A percentile compares a stretch with the other conserved stretches of the same genome.
phyloP scores from a whole-genome alignment of 2,113 vertebrate species.

The Sminthopsis crassicaudata region DNA sequence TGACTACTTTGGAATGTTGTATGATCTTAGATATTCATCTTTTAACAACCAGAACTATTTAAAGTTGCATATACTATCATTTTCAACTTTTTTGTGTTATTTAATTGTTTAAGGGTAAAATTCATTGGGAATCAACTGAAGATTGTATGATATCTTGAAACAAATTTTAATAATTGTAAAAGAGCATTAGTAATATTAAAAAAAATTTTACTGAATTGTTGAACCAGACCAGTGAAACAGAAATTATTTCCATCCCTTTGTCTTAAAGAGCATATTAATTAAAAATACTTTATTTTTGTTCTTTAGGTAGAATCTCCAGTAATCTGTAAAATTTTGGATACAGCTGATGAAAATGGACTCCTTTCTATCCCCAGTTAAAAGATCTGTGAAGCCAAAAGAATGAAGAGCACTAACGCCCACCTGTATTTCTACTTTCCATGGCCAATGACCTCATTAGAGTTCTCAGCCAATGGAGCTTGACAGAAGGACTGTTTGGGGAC shows the following conservation, averaged over 20 bases:
- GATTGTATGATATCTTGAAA: not conserved
- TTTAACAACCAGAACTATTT: not conserved
- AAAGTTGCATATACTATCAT: not conserved
- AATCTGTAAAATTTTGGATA: conserved; percentile 98
- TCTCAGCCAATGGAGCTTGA: conserved; percentile 60
- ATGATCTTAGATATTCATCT: not conserved
- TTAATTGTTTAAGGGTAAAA: not conserved
- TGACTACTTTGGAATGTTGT: not conserved
- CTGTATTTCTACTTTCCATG: conserved; percentile 48
- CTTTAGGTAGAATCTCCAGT: conserved; percentile 96
- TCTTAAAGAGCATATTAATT: conserved; percentile 16
- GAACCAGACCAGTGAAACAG: not conserved
- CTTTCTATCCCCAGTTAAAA: conserved; percentile 93
- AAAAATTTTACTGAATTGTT: conserved; percentile 11
- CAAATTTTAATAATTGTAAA: not conserved
- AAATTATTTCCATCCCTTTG: not conserved
- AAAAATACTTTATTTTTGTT: conserved; percentile 52
- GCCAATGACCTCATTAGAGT: conserved; percentile 38
- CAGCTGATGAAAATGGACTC: conserved; percentile 95
- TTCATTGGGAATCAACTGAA: not conserved
- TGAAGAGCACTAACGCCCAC: conserved; percentile 46
- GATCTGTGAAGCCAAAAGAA: conserved; percentile 37
- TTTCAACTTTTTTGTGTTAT: not conserved
- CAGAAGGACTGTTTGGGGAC: conserved; percentile 71
- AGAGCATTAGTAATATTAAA: not conserved